These are phyloP conservation scores for Buceros bicornis DNA, from an alignment of 2,797 vertebrate species.

Conservation along the genomic window DNA sequence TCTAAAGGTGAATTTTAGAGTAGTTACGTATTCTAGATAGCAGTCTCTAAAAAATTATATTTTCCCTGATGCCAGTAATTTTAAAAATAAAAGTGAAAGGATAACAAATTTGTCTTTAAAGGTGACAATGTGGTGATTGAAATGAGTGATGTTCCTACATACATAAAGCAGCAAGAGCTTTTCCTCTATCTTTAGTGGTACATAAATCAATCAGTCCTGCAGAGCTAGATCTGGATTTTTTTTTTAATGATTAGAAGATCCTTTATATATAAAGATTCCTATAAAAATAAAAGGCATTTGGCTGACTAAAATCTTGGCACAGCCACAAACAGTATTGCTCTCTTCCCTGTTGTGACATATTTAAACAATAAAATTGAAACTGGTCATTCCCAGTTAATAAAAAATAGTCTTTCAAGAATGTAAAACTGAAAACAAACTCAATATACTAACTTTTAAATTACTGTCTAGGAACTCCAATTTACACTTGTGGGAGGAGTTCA, in stretches of 20 bases:
- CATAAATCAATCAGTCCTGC: slow-evolving; percentile 9
- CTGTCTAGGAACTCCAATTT: not conserved
- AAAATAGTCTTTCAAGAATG: not conserved
- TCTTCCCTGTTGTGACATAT: not conserved
- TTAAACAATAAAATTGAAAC: not conserved
- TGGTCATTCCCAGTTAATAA: not conserved
- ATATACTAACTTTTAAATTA: not conserved
- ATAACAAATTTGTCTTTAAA: slow-evolving; percentile 41
- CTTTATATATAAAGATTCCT: not conserved
- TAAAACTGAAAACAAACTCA: not conserved
- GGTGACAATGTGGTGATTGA: not conserved
- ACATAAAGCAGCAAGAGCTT: not conserved
- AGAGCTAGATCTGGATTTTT: not conserved
- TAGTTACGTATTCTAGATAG: not conserved
- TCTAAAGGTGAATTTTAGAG: not conserved
- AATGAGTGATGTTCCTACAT: not conserved
- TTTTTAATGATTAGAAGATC: not conserved
- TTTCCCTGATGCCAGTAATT: not conserved
- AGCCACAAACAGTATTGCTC: not conserved
- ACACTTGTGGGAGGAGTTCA: not conserved
- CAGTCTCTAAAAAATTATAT: not conserved
- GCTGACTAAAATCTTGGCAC: not conserved
- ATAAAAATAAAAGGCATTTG: not conserved
- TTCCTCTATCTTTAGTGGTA: not conserved
- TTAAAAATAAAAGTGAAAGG: slow-evolving; percentile 8